Base-by-base conservation (phyloP, 2,113 vertebrate genomes). In the Cygnus atratus region DNA sequence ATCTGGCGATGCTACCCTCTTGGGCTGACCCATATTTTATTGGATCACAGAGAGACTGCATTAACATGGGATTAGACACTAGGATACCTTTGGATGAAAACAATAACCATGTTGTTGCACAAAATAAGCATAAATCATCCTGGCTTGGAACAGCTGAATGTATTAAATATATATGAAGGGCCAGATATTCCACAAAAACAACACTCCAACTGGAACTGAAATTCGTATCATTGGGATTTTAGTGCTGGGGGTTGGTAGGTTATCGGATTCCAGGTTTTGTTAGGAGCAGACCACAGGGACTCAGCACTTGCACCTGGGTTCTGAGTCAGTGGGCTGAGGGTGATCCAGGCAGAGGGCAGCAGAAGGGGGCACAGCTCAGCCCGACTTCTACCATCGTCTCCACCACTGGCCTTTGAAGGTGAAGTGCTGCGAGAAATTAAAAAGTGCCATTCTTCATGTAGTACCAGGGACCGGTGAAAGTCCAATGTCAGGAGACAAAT, bases 11-110 rank as follows among this genome's bases (percentile, higher is more conserved):
- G 77, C 39, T 71, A 82, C 67, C 66, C 66, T 80, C 46, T 73
- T 55, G 59, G 59, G 67, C 74, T 94, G 70, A 95, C 89, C 94
- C 75, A 68, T 71, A 93, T 97, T 87, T 90, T 83, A 68, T 26
- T 41, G 71, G 29, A 75, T 79, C 58, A 72, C 26, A 59, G 73
- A 62, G 48, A 87, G 59, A 73, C 37, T 93, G 78, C 74, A 70
- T 58, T 75, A 72, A 79, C 78, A 68, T 2, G 2, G 41, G 58
- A 84, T 62, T 67, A 48, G 66, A 65, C 44, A 73, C 12, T 29
- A 78, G 37, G 63, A 68, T 35, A 73, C 46, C 52, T 84, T 46
- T 2, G 5, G 31, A 90, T 8, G 3, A 83, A 86, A 93, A 86
- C 44, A 77, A 44, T 70, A 88, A 83, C 17, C 16, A 3, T 22